Evolutionary conservation across 1,140 invertebrate genomes (phyloP), one percentile per base, ranked within the genome.

Genomic region (Drosophila carrolli): DNA sequence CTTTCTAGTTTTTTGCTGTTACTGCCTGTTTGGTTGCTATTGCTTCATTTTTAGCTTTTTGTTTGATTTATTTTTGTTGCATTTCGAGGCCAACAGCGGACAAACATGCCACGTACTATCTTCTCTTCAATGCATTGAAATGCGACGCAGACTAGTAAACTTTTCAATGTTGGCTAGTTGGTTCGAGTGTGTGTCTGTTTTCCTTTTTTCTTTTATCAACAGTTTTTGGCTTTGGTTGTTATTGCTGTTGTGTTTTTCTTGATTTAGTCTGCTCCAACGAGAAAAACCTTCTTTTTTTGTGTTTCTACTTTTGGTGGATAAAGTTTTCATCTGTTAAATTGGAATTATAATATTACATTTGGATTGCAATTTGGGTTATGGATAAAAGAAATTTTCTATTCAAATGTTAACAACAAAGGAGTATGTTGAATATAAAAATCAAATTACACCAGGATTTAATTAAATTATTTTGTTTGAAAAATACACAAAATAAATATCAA

Each of bases 1-100:
- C 11, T 9, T 65, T 56, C n/a, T 40, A 1, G 4, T 32, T 6
- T 6, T 32, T 37, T 40, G 6, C 0, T 29, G 4, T 19, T 37
- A 32, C 16, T 47, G 14, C 13, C 16, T n/a, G 2, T 8, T 10
- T 35, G 6, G 23, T n/a, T 29, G 46, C 29, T 5, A 50, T 27
- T 16, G 27, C 27, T 38, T 38, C 16, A 11, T 19, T 14, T 27
- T 29, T 5, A n/a, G 4, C n/a, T 62, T n/a, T 35, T 37, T 14
- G 32, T 27, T 46, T 60, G 41, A 60, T 66, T 62, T 41, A 59
- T 68, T 70, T 71, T 57, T 41, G 68, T 32, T 72, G 63, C 44
- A 23, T 50, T 57, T 72, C 32, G 44, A 61, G 59, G 50, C 14
- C 51, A 61, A 57, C 35, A 41, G 10, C 59, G 56, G 16, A 9